Evolutionary conservation across 2,888 invertebrate species (phyloP), one percentile per base, ranked within the genome.

Genomic region (Chaetoderma sp.): DNA sequence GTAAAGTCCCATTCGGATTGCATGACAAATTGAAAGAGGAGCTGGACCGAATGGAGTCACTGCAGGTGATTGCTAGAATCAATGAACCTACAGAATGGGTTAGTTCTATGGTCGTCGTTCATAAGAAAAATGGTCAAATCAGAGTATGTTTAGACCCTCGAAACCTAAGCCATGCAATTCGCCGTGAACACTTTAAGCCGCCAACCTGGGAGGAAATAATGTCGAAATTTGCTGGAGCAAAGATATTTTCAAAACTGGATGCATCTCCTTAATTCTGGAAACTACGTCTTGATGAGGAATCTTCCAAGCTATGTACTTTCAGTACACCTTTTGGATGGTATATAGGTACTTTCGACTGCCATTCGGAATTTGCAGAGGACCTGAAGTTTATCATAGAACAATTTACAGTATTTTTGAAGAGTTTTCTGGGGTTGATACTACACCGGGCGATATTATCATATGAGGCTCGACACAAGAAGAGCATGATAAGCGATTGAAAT

Each of bases 21-120:
- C 62, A 59, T 33, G 61, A 63, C 16, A 65, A 63, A 42, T 33
- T 74, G 18, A 68, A 71, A 64, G 52, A 55, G 47, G 69, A 73
- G 57, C 54, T 75, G 18, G 47, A 63, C 10, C 18, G 52, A 16
- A 67, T 75, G 64, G 67, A 70, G 33, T 8, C 52, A 16, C 33
- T 61, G 21, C 44, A 45, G 18, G 65, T 73, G 10, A 72, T 75
- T 18, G 32, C n/a, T 21, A 70, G 66, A 63, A 66, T 75, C 10
- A 57, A 60, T 50, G 64, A 73, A 44, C 75, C 73, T 8, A 73
- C 73, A 44, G 65, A 68, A 32, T 76, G 76, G 75, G 74, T 75
- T 8, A 74, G 58, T 60, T 60, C 67, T 4, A 23, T 75, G 42
- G 70, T 67, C n/a, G 54, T 66, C 36, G 67, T 69, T n/a, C 28